A percentile compares a stretch with the other conserved stretches of the same genome.
These are phyloP conservation scores for Molanna angustata DNA, from an alignment of 2,888 invertebrate genomes.

Conservation along the genomic window DNA sequence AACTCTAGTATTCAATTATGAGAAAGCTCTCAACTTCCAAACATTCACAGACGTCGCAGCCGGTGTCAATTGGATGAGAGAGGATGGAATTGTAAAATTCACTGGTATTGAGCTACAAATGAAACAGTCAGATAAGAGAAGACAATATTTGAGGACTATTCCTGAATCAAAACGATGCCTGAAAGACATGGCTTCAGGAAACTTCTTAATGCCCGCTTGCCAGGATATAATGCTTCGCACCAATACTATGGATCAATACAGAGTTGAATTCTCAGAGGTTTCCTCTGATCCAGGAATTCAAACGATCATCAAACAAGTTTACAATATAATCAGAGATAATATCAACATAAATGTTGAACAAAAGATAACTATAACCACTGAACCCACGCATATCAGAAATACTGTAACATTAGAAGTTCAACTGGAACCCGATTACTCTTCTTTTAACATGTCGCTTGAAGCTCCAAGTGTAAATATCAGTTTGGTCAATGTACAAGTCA, in stretches of 20 bases:
- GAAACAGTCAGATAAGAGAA: slow-evolving; percentile 49
- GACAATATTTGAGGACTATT: slow-evolving; percentile 40
- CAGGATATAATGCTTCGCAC: slow-evolving; percentile 46
- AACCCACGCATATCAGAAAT: slow-evolving; percentile 36
- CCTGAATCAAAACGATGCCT: slow-evolving; percentile 43
- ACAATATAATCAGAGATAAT: slow-evolving; percentile 49
- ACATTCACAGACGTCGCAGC: too few species aligned
- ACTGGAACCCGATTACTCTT: slow-evolving; percentile 46
- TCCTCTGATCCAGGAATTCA: slow-evolving; percentile 48
- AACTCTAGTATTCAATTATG: too few species aligned
- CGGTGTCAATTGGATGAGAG: slow-evolving; percentile 36
- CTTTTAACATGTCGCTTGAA: slow-evolving; percentile 48
- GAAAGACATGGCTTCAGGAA: slow-evolving; percentile 45
- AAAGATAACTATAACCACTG: too few species aligned
- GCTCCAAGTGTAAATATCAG: slow-evolving; percentile 42
- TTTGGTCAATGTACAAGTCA: slow-evolving; percentile 49
- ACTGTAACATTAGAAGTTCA: too few species aligned
- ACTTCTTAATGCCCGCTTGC: slow-evolving; percentile 49
- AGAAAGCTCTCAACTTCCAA: too few species aligned
- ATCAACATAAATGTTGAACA: slow-evolving; percentile 51
- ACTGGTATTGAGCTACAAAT: slow-evolving; percentile 46
- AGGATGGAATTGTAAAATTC: slow-evolving; percentile 38
- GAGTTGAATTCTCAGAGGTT: slow-evolving; percentile 50
- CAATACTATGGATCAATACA: slow-evolving; percentile 49
- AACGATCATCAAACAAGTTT: slow-evolving; percentile 48